Percentiles rank a stretch among this genome's conserved stretches.
Evolutionary conservation across 1,140 invertebrate genomes (phyloP).

Genomic region (Trigoniulus corallinus): DNA sequence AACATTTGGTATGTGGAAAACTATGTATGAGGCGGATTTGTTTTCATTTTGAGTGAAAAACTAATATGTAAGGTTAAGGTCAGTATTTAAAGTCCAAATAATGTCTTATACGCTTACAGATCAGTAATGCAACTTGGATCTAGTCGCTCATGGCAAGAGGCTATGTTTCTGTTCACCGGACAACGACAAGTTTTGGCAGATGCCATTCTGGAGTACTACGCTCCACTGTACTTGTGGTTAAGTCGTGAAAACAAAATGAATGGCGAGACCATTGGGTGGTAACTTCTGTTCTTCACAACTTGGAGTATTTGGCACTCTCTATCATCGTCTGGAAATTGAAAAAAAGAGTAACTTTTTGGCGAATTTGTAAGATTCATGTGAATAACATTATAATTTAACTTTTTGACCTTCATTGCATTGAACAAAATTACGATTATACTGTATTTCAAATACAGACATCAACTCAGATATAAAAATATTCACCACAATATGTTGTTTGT

Average conservation of each 20-base stretch:
- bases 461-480: no score
- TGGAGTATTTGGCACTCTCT: no score
- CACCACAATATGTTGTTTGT: no score
- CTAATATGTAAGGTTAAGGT: no score
- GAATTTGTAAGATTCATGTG: not conserved
- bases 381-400: not conserved
- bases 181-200: slow-evolving; percentile 50
- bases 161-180: slow-evolving; percentile 61
- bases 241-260: not conserved
- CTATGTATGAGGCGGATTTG: no score
- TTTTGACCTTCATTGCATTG: not conserved
- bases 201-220: slow-evolving; percentile 58
- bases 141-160: slow-evolving; percentile 63
- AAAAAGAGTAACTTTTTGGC: not conserved
- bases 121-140: slow-evolving; percentile 61
- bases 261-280: slow-evolving; percentile 1
- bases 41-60: no score
- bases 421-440: not conserved
- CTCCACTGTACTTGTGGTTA: slow-evolving; percentile 26
- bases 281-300: no score
- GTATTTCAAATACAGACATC: not conserved
- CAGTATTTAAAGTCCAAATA: no score
- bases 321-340: no score
- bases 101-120: slow-evolving; percentile 34
- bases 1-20: no score